These are phyloP conservation scores for Tetranychus cinnabarinus DNA, from an alignment of 1,140 invertebrate genomes.

Conservation along the genomic window DNA sequence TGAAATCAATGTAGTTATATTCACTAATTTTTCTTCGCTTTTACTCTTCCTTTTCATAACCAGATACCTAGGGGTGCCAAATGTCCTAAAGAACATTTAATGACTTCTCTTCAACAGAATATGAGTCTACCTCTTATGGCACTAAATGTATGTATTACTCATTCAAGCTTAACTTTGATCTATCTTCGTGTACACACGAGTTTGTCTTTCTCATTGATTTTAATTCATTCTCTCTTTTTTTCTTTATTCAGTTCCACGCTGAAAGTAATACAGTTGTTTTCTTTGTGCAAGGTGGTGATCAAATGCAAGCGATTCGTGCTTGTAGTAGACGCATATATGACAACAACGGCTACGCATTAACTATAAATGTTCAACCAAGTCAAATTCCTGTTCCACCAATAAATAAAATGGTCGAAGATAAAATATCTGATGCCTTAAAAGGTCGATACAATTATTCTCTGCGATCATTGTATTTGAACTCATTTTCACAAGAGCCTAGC, in stretches of 20 bases:
- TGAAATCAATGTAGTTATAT: too few relatives aligned
- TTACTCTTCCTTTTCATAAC: too few relatives aligned
- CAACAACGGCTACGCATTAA: neutral
- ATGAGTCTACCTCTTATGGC: neutral
- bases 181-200: neutral
- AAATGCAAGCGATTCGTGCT: neutral
- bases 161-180: neutral
- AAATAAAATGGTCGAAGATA: constrained; percentile 16
- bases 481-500: neutral
- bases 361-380: neutral
- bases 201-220: too few relatives aligned
- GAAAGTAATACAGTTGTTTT: neutral
- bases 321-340: neutral
- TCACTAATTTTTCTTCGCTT: too few relatives aligned
- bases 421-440: neutral
- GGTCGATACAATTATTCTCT: neutral
- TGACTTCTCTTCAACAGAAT: neutral
- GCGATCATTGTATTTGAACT: neutral
- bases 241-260: neutral
- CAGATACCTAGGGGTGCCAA: neutral
- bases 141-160: neutral
- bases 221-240: too few relatives aligned
- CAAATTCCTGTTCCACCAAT: neutral
- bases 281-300: neutral
- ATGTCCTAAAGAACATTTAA: neutral